Percentiles rank a stretch among this genome's conserved stretches.
phyloP scores from a whole-genome alignment of 92 coral and sea anemone species.

The Phymanthus crucifer region DNA sequence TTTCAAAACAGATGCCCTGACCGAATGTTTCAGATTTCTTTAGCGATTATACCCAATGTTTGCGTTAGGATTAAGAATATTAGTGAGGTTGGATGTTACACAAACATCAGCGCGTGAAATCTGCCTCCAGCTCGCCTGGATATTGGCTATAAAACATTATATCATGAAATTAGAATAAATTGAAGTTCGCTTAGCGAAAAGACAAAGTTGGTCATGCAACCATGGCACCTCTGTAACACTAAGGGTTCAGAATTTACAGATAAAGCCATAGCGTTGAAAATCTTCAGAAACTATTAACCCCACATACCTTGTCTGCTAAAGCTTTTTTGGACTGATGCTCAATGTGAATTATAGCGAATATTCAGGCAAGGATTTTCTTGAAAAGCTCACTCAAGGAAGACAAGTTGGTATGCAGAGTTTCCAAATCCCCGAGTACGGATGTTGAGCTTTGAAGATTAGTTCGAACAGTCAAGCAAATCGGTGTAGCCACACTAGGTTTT shows the following conservation, averaged over 20 bases:
- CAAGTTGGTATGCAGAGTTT: constrained; percentile 5
- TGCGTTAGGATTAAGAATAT: constrained; percentile 15
- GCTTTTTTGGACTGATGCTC: not conserved
- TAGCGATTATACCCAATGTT: constrained; percentile 20
- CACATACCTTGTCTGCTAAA: constrained; percentile 10
- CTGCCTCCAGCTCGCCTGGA: constrained; percentile 17
- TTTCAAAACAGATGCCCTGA: constrained; percentile 17
- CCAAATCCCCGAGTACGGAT: not conserved
- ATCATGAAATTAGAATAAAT: not conserved
- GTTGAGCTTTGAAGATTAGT: constrained; percentile 3
- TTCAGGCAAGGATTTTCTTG: not conserved
- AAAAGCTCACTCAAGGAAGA: not conserved
- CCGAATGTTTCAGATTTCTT: constrained; percentile 26
- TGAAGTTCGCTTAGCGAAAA: constrained; percentile 16
- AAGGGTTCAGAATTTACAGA: not conserved
- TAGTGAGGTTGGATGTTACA: constrained; percentile 6
- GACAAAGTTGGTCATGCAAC: not conserved
- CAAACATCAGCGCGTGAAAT: not conserved
- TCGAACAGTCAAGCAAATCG: not conserved
- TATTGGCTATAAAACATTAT: constrained; percentile 5
- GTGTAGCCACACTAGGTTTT: not conserved
- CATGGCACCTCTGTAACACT: not conserved
- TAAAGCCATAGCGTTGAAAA: not conserved
- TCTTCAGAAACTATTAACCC: not conserved
- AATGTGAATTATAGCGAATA: constrained; percentile 2